Conservation (phyloP, 2,113 vertebrate species). For the Notarius quadriscutis region DNA sequence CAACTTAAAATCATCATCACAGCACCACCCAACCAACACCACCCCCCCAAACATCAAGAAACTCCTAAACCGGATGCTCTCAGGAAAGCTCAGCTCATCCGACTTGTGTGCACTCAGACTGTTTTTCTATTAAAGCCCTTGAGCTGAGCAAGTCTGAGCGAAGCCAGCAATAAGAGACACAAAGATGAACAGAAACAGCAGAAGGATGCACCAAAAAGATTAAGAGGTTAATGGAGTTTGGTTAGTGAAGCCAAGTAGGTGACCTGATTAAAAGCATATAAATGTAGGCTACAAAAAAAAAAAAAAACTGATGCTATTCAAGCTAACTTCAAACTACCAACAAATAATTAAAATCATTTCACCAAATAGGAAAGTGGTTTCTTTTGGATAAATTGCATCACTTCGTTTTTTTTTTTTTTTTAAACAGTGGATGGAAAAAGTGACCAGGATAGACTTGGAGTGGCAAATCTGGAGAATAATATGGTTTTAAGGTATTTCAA, state of each 20-base stretch:
- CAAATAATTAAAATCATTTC: neutral
- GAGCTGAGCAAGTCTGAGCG: conserved; percentile 9
- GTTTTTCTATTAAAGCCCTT: conserved; percentile 21
- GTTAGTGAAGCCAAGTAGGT: conserved; percentile 56
- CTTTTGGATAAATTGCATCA: neutral
- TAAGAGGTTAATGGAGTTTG: conserved; percentile 53
- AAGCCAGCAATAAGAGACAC: neutral
- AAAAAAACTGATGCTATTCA: neutral
- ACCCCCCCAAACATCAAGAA: neutral
- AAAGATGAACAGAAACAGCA: conserved; percentile 1
- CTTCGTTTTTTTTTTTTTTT: neutral
- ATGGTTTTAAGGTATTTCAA: conserved; percentile 47
- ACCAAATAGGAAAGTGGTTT: neutral
- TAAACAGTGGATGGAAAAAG: conserved; percentile 29
- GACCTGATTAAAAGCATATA: conserved; percentile 39
- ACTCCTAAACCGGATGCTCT: conserved; percentile 17
- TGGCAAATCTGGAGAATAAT: conserved; percentile 36
- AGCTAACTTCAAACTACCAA: neutral
- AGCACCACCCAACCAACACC: neutral
- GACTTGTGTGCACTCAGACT: neutral
- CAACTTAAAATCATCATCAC: neutral
- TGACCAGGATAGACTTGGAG: conserved; percentile 38
- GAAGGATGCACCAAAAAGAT: conserved; percentile 37
- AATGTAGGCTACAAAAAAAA: neutral
- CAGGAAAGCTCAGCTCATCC: conserved; percentile 21